Base-by-base conservation (phyloP, 2,797 vertebrate species). In the Fringilla coelebs region DNA sequence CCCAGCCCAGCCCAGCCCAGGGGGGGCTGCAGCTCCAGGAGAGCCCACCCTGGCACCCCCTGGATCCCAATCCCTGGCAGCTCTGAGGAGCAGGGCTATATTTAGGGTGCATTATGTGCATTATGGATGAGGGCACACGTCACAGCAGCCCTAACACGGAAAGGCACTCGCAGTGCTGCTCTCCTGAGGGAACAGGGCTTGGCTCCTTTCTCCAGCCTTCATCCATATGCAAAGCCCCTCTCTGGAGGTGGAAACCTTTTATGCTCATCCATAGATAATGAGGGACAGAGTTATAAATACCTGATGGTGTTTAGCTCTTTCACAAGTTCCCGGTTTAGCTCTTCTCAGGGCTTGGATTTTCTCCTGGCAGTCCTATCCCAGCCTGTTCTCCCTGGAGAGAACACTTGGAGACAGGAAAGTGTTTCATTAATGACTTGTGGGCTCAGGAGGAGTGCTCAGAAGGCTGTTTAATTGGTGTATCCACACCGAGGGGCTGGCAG, bases 81-180 rank as follows among this genome's bases (percentile, higher is more conserved):
- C 25, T 41, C 31, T 1, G 80, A 55, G 55, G 88, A 49, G 12
- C 34, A 22, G 68, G 55, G 83, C 58, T 90, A 25, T 77, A 63
- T 92, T 96, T 89, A 43, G 95, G 79, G 72, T 13, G 63, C 95
- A 93, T 65, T 70, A 89, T 78, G 52, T 88, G 88, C 62, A 55
- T 76, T 84, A 51, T 86, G 89, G 18, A 88, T 58, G 91, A 55
- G 51, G 58, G 84, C 41, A 21, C 8, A 1, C 19, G 46, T 20
- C 67, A 38, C 24, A 22, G 2, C 54, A 90, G 74, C 91, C 67
- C 38, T 5, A 17, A 20, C 65, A 54, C 26, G 8, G 77, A 62
- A 78, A 62, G 66, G 80, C 88, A 49, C 90, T 81, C 29, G 11
- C 28, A 13, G 79, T 1, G 32, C 72, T 36, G n/a, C 67, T 45